Percentiles rank a stretch among this genome's conserved stretches.
These are phyloP conservation scores for Malacoctenus gilli DNA, from an alignment of 2,797 vertebrate genomes.

Conservation along the genomic window DNA sequence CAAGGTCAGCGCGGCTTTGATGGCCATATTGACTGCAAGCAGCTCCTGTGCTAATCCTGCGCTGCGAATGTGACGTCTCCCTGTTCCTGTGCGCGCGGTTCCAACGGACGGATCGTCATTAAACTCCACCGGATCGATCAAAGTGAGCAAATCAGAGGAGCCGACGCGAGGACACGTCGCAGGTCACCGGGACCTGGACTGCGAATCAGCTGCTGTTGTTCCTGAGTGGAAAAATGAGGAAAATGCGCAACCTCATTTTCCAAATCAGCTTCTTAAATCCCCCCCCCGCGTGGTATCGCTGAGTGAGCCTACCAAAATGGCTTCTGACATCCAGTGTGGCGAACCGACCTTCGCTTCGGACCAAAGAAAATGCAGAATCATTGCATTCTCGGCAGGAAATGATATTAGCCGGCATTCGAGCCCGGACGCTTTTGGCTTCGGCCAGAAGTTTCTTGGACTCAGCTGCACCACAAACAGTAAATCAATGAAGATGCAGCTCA, in stretches of 20 bases:
- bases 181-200: no score
- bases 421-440: constrained; percentile 13
- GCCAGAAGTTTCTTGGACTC: constrained; percentile 20
- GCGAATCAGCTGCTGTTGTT: no score
- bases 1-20: constrained; percentile 46
- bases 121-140: no score
- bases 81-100: no score
- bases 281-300: constrained; percentile 9
- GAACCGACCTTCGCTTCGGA: constrained; percentile 19
- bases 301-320: not conserved
- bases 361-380: constrained; percentile 18
- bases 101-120: no score
- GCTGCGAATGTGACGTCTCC: no score
- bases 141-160: no score
- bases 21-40: constrained; percentile 13
- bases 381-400: constrained; percentile 20
- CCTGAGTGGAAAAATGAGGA: no score
- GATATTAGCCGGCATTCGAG: constrained; percentile 18
- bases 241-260: no score
- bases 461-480: constrained; percentile 30
- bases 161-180: no score
- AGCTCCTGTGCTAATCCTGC: no score
- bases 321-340: constrained; percentile 12
- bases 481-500: constrained; percentile 25
- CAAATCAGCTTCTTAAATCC: constrained; percentile 1